phyloP scores from a whole-genome alignment of 2,797 vertebrate genomes.

The Amphiprion clarkii region DNA sequence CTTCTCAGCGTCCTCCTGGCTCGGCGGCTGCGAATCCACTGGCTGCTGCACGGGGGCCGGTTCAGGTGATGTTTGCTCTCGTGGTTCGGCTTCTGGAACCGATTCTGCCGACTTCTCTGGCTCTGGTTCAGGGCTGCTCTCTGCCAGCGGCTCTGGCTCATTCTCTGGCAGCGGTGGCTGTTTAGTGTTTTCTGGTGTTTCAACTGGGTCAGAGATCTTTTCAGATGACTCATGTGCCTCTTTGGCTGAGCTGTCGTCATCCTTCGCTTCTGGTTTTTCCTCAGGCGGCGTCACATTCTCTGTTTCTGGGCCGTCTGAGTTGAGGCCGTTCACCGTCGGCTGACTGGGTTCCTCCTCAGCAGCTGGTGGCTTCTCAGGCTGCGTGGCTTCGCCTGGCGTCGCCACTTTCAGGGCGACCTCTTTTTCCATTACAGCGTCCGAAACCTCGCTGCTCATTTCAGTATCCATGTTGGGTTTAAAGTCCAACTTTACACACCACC shows the following conservation, averaged over 20 bases:
- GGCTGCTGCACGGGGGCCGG: conserved; percentile 8
- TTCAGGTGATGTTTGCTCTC: conserved; percentile 55
- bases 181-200: conserved; percentile 60
- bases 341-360: conserved; percentile 49
- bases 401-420: conserved; percentile 58
- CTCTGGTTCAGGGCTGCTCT: conserved; percentile 55
- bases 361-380: conserved; percentile 73
- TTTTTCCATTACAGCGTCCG: conserved; percentile 66
- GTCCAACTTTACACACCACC: conserved; percentile 62
- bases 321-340: conserved; percentile 49
- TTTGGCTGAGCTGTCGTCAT: conserved; percentile 19
- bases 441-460: conserved; percentile 72
- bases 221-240: conserved; percentile 65
- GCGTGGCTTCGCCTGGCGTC: conserved; percentile 43
- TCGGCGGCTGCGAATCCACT: conserved; percentile 30
- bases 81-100: conserved; percentile 43
- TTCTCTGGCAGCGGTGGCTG: conserved; percentile 63
- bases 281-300: conserved; percentile 10
- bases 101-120: conserved; percentile 62
- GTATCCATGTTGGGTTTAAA: conserved; percentile 77
- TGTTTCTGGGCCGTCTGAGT: conserved; percentile 20
- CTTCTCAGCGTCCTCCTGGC: conserved; percentile 20
- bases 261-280: conserved; percentile 16
- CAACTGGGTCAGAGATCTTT: conserved; percentile 61
- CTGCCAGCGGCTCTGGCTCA: conserved; percentile 60